phyloP scores from a whole-genome alignment of 1,140 invertebrate genomes.

The Heliothis subflexa region DNA sequence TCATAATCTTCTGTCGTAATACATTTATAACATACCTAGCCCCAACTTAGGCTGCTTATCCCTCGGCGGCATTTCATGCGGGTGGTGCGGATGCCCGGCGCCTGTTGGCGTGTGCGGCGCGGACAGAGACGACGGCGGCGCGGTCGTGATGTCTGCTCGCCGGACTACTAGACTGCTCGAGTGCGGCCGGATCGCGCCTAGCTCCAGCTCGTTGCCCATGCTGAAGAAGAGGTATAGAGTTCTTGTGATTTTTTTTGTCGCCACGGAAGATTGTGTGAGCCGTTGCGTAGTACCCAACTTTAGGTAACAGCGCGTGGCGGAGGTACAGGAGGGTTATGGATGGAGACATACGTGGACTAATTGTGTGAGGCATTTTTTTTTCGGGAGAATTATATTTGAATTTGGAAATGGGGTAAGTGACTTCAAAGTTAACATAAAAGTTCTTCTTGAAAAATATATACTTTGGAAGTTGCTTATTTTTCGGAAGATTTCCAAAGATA shows the following conservation, averaged over 20 bases:
- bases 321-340: no score
- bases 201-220: slow-evolving; percentile 57
- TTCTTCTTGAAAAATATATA: no score
- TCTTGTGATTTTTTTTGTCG: no score
- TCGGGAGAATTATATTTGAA: no score
- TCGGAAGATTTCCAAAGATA: no score
- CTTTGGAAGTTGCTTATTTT: not conserved
- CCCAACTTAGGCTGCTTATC: slow-evolving; percentile 29
- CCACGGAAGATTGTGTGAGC: no score
- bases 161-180: slow-evolving; percentile 73
- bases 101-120: slow-evolving; percentile 57
- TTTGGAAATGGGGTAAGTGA: no score
- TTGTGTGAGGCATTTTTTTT: no score
- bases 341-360: no score
- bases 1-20: not conserved
- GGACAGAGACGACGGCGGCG: slow-evolving; percentile 54
- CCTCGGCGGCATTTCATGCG: slow-evolving; percentile 28
- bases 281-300: no score
- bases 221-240: slow-evolving; percentile 40
- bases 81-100: slow-evolving; percentile 38
- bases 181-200: slow-evolving; percentile 56
- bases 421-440: not conserved
- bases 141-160: slow-evolving; percentile 62
- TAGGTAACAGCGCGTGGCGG: no score
- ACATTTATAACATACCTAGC: slow-evolving; percentile 11